These are phyloP conservation scores for Tridacna crocea DNA, from an alignment of 2,888 invertebrate genomes.

Conservation along the genomic window DNA sequence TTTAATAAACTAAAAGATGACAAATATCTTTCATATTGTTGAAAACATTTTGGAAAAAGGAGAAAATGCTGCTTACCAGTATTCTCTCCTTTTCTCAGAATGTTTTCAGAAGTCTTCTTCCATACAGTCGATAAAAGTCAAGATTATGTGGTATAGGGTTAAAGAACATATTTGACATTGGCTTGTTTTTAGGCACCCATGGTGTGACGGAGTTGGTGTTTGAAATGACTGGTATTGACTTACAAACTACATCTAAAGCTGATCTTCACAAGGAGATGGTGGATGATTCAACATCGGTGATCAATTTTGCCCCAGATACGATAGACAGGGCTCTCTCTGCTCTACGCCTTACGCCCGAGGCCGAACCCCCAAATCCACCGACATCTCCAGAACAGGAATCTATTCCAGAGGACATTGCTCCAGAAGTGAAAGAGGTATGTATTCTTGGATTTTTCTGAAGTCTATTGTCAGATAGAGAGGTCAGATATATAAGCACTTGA, in stretches of 20 bases:
- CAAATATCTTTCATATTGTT: no score
- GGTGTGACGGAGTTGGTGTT: conserved; percentile 78
- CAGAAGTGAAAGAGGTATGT: conserved; percentile 47
- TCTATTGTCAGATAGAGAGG: neutral
- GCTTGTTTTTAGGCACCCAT: conserved; percentile 72
- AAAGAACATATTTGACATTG: no score
- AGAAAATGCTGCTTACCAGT: no score
- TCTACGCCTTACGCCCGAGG: conserved; percentile 54
- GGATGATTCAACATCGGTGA: conserved; percentile 76
- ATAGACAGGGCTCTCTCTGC: conserved; percentile 57
- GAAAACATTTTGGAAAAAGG: no score
- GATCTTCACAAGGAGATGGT: conserved; percentile 78
- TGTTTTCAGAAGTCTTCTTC: no score
- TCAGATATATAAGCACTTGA: no score
- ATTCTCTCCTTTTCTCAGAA: no score
- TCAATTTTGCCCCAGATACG: conserved; percentile 76
- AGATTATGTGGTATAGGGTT: no score
- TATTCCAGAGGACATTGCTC: conserved; percentile 47
- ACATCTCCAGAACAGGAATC: conserved; percentile 54
- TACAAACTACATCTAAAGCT: conserved; percentile 77
- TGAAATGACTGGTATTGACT: conserved; percentile 82
- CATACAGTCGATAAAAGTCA: no score
- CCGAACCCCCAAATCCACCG: conserved; percentile 46
- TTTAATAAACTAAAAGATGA: no score
- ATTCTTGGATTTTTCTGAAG: neutral